Base-by-base conservation (phyloP, 2,888 invertebrate species). In the Microplitis deprimator region DNA sequence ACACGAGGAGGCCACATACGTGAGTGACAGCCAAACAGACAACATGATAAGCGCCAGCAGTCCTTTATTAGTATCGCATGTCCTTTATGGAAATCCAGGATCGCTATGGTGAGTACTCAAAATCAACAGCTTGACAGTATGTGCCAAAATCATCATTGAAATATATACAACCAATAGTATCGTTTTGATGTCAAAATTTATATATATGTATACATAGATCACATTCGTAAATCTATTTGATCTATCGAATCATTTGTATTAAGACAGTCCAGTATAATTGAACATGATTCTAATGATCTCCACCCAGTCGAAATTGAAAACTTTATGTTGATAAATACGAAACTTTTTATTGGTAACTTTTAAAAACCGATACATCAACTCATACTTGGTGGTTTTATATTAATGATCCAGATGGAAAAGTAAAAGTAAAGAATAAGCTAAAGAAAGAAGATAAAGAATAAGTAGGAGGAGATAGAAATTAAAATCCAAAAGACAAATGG, bases 401-500 rank as follows among this genome's bases (percentile, higher is more conserved):
- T 62, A 78, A 68, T 50, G 71, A 77, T 17, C 29, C 20, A 62
- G 61, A 6, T 17, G 50, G 20, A 64, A 16, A 41, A 67, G 70
- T 77, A 61, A 4, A 29, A 40, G 6, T 41, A 50, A 72, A 68
- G 10, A 61, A 62, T 64, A 64, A 40, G 13, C 60, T 8, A 71
- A 68, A 62, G 62, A 70, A 50, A 60, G 17, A 73, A 20, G 39
- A 71, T 59, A 68, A 59, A 39, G 68, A 70, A 75, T 50, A 71
- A 75, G 77, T 72, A 74, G 77, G 77, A 75, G 67, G 73, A 73
- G 75, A 68, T 67, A 78, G 83, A 85, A 86, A 86, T 87, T 86
- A 87, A 86, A 87, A 84, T 83, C 83, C 80, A 81, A 83, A 87
- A 87, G 87, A 87, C 86, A 87, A 87, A 87, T 88, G 87, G 87